Percentiles rank a stretch among this genome's conserved stretches.
Evolutionary conservation across 2,888 invertebrate genomes (phyloP).

Genomic region (Epicampocera succincta): DNA sequence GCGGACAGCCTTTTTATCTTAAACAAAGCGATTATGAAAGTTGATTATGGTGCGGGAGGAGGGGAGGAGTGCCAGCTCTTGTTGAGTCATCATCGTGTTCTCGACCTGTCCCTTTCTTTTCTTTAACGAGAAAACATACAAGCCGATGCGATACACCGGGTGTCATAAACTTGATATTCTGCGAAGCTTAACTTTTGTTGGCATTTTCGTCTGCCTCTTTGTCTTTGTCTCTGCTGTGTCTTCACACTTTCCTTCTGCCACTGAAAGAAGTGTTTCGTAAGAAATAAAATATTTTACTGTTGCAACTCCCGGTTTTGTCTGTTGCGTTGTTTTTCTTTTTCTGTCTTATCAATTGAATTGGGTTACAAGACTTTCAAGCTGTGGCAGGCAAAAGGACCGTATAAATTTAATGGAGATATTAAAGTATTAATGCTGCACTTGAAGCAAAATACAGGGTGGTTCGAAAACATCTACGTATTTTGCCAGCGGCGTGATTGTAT

Average conservation of each 20-base stretch:
- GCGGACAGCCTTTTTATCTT: conserved; percentile 13
- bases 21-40: conserved; percentile 4
- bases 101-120: background rate
- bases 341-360: conserved; percentile 40
- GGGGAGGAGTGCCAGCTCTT: conserved; percentile 18
- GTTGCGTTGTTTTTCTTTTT: background rate
- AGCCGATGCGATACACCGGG: conserved; percentile 2
- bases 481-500: too few relatives aligned
- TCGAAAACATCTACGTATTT: too few relatives aligned
- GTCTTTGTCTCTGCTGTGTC: conserved; percentile 6
- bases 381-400: background rate
- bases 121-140: background rate
- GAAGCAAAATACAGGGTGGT: too few relatives aligned
- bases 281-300: conserved; percentile 16
- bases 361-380: conserved; percentile 34
- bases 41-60: conserved; percentile 31
- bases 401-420: conserved; percentile 16
- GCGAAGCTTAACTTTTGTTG: conserved; percentile 53
- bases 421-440: conserved; percentile 3
- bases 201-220: background rate
- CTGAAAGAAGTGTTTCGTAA: background rate
- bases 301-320: conserved; percentile 18
- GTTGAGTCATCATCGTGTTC: conserved; percentile 35
- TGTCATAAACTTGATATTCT: conserved; percentile 62
- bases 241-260: conserved; percentile 44